These are phyloP conservation scores for Liasis olivaceus DNA, from an alignment of 2,797 vertebrate species.

Conservation along the genomic window DNA sequence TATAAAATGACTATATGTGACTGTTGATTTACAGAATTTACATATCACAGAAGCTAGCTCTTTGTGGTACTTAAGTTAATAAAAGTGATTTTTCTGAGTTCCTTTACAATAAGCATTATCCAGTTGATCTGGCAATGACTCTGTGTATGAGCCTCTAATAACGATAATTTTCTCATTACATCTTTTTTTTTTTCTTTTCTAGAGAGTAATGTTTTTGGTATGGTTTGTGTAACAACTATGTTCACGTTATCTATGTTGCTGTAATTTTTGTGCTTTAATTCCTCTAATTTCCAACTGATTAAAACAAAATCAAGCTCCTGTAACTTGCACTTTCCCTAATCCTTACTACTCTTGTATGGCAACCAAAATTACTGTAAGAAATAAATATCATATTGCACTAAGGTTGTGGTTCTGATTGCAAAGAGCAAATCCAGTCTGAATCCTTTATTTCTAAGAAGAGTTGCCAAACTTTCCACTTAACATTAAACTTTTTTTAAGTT, in stretches of 20 bases:
- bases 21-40: constrained; percentile 78
- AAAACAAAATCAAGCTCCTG: constrained; percentile 83
- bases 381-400: constrained; percentile 97
- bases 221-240: constrained; percentile 87
- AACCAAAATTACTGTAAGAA: constrained; percentile 97
- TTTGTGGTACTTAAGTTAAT: constrained; percentile 84
- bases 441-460: constrained; percentile 50
- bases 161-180: constrained; percentile 69
- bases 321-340: constrained; percentile 88
- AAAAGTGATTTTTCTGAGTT: constrained; percentile 76
- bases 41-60: constrained; percentile 78
- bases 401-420: constrained; percentile 79
- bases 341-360: constrained; percentile 92
- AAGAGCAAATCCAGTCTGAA: constrained; percentile 67
- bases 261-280: constrained; percentile 96
- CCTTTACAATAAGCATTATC: constrained; percentile 72
- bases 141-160: constrained; percentile 75
- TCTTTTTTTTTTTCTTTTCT: constrained; percentile 69
- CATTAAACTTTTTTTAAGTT: constrained; percentile 28
- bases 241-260: constrained; percentile 93
- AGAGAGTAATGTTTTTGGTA: constrained; percentile 83
- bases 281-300: constrained; percentile 83
- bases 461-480: constrained; percentile 50
- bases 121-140: constrained; percentile 76
- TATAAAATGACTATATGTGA: constrained; percentile 79